Evolutionary conservation across 1,140 invertebrate genomes (phyloP), one percentile per base, ranked within the genome.

Genomic region (Drosophila kanapiae): DNA sequence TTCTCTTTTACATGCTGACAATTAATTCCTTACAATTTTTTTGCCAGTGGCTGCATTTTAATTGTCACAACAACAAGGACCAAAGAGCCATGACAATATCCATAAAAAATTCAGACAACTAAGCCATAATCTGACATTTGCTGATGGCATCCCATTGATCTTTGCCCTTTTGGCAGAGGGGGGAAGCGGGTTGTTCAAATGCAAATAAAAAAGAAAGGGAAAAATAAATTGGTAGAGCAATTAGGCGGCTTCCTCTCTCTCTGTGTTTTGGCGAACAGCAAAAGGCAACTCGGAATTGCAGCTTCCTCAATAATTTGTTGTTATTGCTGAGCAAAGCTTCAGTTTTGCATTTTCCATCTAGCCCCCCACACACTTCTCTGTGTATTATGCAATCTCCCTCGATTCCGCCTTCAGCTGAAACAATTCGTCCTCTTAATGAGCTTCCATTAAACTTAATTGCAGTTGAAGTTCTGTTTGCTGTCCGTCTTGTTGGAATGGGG

Each of bases 401-500:
- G 60, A 47, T 13, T 42, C 54, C 58, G 38, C 31, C 54, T 33
- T 11, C 38, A 27, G 47, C 54, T 42, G 53, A 67, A 69, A 80
- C 80, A 87, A 84, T 84, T 88, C 69, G 67, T 77, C 67, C 80
- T 65, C 88, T 80, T 90, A 90, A 90, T 90, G 84, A 90, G 82
- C 75, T 87, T 82, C 87, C 86, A 90, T 90, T 91, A 87, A 90
- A 91, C 75, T 90, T 90, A 90, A 90, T 90, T 90, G 87, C 86
- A 91, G 79, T 78, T 83, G 84, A 35, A 87, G 78, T 65, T 84
- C 72, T 83, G 80, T 82, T 81, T 80, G 59, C 65, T 23, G 45
- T 59, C 76, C 51, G 67, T 49, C 16, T 74, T 33, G 47, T 35
- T 63, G 42, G 31, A 62, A 75, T 40, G 64, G 47, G 45, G 42